Base-by-base conservation (phyloP, 2,113 vertebrate species). In the Edolisoma coerulescens region DNA sequence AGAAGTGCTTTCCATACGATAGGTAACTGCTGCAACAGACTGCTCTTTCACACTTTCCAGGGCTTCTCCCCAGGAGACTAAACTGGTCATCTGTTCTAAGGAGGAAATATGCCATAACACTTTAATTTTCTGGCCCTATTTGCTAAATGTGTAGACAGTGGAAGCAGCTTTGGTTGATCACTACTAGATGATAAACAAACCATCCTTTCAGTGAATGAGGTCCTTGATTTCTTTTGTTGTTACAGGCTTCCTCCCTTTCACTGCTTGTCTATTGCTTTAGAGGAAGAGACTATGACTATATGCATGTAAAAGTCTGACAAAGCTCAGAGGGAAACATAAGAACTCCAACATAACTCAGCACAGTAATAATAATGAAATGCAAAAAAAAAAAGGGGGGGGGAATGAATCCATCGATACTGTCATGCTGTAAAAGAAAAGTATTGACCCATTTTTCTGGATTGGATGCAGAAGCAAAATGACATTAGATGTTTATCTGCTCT, bases 71-170 rank as follows among this genome's bases (percentile, higher is more conserved):
- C 42, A 65, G 91, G 87, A 94, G 45, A 68, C 49, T 95, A 95
- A 97, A 95, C 44, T 23, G 71, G 42, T 94, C 94, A 94, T 85
- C 84, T 96, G 91, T 91, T 96, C 74, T 65, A 60, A 53, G 49
- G 28, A 91, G 80, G 78, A 96, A 91, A 79, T 57, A 49, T 61
- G 74, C 77, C 81, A 61, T 45, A 89, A 89, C n/a, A 71, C 84
- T 78, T 92, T 89, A 78, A 94, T 89, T 87, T 89, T 74, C 81
- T 91, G 77, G 53, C 41, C 24, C 37, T 86, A 17, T 57, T 84
- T 84, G 14, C 45, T 84, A 68, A 77, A 67, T 4, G 39, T 5
- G 4, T 71, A 64, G 57, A 37, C 23, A 39, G 33, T 50, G 47
- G 57, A 90, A 89, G 42, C 70, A 80, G 45, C 8, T n/a, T 75